Percentiles rank a stretch among this genome's conserved stretches.
phyloP scores from a whole-genome alignment of 2,888 invertebrate species.

The Thymelicus lineola region DNA sequence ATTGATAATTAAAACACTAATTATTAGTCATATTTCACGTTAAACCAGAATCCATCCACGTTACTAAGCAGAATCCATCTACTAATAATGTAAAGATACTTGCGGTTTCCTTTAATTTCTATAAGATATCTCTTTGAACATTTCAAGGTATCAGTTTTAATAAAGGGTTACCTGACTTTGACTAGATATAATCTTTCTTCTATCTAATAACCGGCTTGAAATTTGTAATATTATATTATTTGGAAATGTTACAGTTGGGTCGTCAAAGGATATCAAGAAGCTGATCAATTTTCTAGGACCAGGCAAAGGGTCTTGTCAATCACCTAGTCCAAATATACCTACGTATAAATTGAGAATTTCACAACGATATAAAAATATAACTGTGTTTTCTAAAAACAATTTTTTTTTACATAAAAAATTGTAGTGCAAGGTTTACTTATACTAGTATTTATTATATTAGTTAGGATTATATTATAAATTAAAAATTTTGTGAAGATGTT shows the following conservation, averaged over 20 bases:
- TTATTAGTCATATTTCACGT: too few species aligned
- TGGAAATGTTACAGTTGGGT: not conserved
- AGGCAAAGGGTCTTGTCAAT: too few species aligned
- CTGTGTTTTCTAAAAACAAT: too few species aligned
- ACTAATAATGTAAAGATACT: not conserved
- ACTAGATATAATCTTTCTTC: constrained; percentile 22
- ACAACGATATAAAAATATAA: too few species aligned
- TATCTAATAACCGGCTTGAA: constrained; percentile 9
- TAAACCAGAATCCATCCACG: not conserved
- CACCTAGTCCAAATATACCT: too few species aligned
- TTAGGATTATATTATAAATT: too few species aligned
- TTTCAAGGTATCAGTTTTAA: constrained; percentile 19
- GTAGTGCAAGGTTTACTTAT: too few species aligned
- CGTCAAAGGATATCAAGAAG: not conserved
- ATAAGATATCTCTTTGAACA: constrained; percentile 20
- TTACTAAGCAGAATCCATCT: not conserved
- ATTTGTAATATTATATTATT: constrained; percentile 21
- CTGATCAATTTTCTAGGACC: not conserved
- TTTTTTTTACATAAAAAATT: too few species aligned
- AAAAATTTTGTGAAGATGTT: too few species aligned
- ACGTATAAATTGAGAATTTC: too few species aligned
- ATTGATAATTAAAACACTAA: too few species aligned
- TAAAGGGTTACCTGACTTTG: constrained; percentile 27
- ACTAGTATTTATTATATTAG: too few species aligned
- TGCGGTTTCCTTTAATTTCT: constrained; percentile 17